These are phyloP conservation scores for Harlomillsia oculata DNA, from an alignment of 1,140 invertebrate genomes.

Conservation along the genomic window DNA sequence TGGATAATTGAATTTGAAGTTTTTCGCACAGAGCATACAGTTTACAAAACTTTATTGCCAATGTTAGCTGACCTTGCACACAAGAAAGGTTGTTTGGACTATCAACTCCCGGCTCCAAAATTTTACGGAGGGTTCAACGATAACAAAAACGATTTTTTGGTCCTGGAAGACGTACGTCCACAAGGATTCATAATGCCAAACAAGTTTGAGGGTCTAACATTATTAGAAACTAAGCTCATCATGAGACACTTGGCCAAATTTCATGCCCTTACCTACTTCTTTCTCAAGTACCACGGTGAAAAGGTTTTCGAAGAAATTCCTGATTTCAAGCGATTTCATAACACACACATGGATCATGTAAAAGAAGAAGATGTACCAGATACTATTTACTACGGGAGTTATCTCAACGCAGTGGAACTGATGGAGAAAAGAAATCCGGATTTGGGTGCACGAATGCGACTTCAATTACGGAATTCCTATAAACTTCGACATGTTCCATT, in stretches of 20 bases:
- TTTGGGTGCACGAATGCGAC: slow-evolving; percentile 1
- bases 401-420: not conserved
- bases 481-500: not conserved
- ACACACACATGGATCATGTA: too few relatives aligned
- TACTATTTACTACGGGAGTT: not conserved
- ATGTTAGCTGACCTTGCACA: too few relatives aligned
- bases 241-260: slow-evolving; percentile 20
- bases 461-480: not conserved
- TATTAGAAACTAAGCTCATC: slow-evolving; percentile 1
- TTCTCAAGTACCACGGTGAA: not conserved
- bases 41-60: too few relatives aligned
- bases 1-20: too few relatives aligned
- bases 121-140: slow-evolving; percentile 17
- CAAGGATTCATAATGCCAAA: slow-evolving; percentile 26
- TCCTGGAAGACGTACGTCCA: slow-evolving; percentile 22
- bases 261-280: slow-evolving; percentile 21
- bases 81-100: not conserved
- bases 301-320: too few relatives aligned
- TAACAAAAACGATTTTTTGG: slow-evolving; percentile 22
- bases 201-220: slow-evolving; percentile 12
- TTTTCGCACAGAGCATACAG: too few relatives aligned
- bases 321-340: too few relatives aligned
- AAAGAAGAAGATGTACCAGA: too few relatives aligned
- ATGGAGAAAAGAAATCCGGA: not conserved
- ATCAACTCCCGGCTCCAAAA: slow-evolving; percentile 16